Evolutionary conservation across 2,113 vertebrate genomes (phyloP), one percentile per base, ranked within the genome.

Genomic region (Cettia cetti): DNA sequence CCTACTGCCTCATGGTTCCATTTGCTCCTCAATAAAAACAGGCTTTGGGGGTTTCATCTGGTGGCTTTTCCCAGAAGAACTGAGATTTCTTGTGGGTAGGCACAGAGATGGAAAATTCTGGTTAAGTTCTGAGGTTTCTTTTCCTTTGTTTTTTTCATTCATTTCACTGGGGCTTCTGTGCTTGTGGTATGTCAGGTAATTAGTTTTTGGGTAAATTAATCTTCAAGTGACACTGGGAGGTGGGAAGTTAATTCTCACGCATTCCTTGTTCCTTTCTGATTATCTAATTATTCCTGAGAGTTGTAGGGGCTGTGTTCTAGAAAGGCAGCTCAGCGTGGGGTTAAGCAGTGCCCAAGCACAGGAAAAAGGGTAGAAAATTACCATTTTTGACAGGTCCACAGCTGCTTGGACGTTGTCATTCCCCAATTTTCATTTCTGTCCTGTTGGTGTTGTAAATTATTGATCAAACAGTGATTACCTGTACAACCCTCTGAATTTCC

Each of bases 171-270:
- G 26, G 21, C 74, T 86, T 94, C 50, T 83, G 70, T 50, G 35
- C 85, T 89, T 70, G 31, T 75, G 69, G 16, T 74, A 7, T 24
- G 27, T 17, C 54, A 74, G 56, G 69, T 94, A 95, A 96, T 97
- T 95, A 92, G 74, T 40, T 95, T 95, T 75, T 80, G 72, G 63
- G 90, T 39, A 84, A 97, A 94, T 95, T 94, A 92, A 96, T 97
- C 86, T 96, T 85, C 82, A 86, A 86, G 76, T 82, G 91, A 91
- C 56, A n/a, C 53, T 45, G 53, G 83, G 92, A 96, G 65, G 76
- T 90, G 68, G 82, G 49, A 86, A 91, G 75, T 78, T 93, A 97
- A 96, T 97, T 95, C 44, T 92, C 71, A 63, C 22, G 1, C 52
- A 9, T 77, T 90, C 69, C 70, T 63, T 59, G 31, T 52, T 95